Evolutionary conservation across 2,888 invertebrate genomes (phyloP).

Genomic region (Drosophila atroscutellata): DNA sequence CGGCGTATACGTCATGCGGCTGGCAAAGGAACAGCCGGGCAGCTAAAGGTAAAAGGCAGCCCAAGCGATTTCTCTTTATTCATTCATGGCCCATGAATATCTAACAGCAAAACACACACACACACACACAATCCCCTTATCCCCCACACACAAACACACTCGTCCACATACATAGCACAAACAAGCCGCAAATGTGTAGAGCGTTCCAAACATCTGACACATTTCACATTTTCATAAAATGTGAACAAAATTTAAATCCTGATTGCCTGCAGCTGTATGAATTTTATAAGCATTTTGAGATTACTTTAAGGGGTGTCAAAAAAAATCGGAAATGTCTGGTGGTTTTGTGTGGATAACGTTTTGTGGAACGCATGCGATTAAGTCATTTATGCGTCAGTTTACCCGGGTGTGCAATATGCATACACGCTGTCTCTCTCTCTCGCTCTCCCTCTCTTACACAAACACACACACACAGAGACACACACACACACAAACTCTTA

Average conservation of each 20-base stretch:
- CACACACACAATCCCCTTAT: background rate
- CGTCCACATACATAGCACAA: constrained; percentile 22
- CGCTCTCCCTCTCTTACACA: constrained; percentile 1
- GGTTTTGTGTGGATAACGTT: constrained; percentile 19
- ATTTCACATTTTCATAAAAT: background rate
- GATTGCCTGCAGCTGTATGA: background rate
- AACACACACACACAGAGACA: constrained; percentile 16
- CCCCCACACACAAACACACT: constrained; percentile 16
- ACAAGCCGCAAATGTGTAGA: background rate
- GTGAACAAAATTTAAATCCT: background rate
- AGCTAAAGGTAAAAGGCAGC: constrained; percentile 49
- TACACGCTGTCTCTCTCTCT: constrained; percentile 13
- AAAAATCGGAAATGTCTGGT: background rate
- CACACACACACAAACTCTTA: constrained; percentile 14
- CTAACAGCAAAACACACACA: constrained; percentile 45
- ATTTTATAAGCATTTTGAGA: background rate
- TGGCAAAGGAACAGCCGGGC: constrained; percentile 48
- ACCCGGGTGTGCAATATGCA: constrained; percentile 62
- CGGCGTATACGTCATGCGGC: constrained; percentile 65
- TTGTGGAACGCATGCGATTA: constrained; percentile 50
- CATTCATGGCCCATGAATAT: constrained; percentile 72
- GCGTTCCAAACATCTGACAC: constrained; percentile 14
- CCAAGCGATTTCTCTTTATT: constrained; percentile 63
- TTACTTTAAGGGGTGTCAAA: background rate
- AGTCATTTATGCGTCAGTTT: constrained; percentile 64